Base-by-base conservation (phyloP, 2,113 vertebrate genomes). In the Nycticebus coucang region DNA sequence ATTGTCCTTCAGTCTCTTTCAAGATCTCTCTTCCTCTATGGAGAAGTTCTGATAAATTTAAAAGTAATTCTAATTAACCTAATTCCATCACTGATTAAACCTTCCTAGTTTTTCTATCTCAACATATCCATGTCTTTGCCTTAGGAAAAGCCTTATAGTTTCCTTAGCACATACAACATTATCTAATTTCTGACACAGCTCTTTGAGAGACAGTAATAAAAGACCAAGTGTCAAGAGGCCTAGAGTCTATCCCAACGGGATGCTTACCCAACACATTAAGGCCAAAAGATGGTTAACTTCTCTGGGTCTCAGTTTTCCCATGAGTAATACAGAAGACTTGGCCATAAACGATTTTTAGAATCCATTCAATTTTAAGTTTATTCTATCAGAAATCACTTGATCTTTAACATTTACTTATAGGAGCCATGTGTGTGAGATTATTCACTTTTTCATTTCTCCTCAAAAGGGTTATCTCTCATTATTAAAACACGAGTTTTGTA, bases 31-130 rank as follows among this genome's bases (percentile, higher is more conserved):
- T 90, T 85, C 35, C 78, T 91, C 7, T 75, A n/a, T 82, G 45
- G 33, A 91, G 81, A 87, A 64, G 50, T 15, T 90, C 35, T 90
- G 50, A 45, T 89, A 11, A 45, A 96, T 62, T 93, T 45, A 60
- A 93, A 69, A 50, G 79, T 79, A 89, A 79, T 83, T 93, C 60
- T 77, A 68, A 88, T 93, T 92, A 72, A 82, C 93, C n/a, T 91
- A 85, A 93, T 69, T 89, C 57, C 66, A 62, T 93, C 37, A 66
- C 33, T 81, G 55, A 87, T 69, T 75, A 83, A 92, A 71, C 4
- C 10, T 68, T 80, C 14, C 3, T 71, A 12, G 41, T 75, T 86
- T 91, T 86, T 71, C 33, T 19, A 79, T 33, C 62, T 83, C 89
- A 86, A 14, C 45, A 22, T 85, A 72, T 26, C 50, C 10, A 37